Percentiles rank a stretch among this genome's conserved stretches.
Evolutionary conservation across 2,888 invertebrate species (phyloP).

Genomic region (Leucophenga maculata): DNA sequence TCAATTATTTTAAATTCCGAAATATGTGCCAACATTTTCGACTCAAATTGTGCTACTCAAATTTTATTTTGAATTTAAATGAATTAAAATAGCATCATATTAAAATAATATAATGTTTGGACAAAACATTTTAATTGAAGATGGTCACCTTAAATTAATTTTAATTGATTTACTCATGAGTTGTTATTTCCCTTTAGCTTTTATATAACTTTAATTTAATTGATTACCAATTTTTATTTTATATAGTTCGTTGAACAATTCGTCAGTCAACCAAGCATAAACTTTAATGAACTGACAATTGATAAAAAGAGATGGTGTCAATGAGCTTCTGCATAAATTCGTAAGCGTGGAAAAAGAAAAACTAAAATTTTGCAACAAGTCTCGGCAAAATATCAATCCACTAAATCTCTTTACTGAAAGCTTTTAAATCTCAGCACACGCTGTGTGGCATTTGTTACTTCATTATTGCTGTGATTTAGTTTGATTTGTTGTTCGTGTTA

Average conservation of each 20-base stretch:
- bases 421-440: not conserved
- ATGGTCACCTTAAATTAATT: not conserved
- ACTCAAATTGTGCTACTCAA: too few relatives aligned
- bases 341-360: too few relatives aligned
- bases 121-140: too few relatives aligned
- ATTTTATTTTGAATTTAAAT: too few relatives aligned
- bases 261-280: not conserved
- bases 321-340: too few relatives aligned
- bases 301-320: too few relatives aligned
- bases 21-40: too few relatives aligned
- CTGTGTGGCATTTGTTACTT: slow-evolving; percentile 10
- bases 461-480: slow-evolving; percentile 14
- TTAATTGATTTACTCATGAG: slow-evolving; percentile 12
- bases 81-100: too few relatives aligned
- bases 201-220: not conserved
- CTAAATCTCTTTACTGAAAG: not conserved
- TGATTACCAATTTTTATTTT: not conserved
- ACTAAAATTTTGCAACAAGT: not conserved
- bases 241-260: not conserved
- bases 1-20: too few relatives aligned
- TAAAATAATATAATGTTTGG: too few relatives aligned
- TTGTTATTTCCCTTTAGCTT: not conserved
- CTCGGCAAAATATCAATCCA: not conserved
- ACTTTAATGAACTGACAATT: slow-evolving; percentile 2
- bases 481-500: slow-evolving; percentile 18